Evolutionary conservation across 2,888 invertebrate species (phyloP), one percentile per base, ranked within the genome.

Genomic region (Lordiphosa andalusiaca): DNA sequence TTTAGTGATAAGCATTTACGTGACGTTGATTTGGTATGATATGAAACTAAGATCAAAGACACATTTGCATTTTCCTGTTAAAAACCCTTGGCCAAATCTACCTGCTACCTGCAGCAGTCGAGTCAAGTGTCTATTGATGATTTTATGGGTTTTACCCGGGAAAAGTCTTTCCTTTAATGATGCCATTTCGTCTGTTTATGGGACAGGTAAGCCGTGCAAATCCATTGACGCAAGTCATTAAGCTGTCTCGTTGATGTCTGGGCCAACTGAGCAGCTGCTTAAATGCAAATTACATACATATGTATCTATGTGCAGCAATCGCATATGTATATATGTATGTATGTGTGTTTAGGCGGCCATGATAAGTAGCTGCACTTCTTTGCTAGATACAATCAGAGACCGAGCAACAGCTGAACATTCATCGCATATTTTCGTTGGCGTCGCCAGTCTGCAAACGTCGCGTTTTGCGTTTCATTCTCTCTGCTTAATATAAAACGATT

Each of bases 371-470:
- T 40, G n/a, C 5, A 39, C 10, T 10, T 40, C 23, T 36, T 55
- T 16, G 16, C 38, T 48, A 38, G 13, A 33, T 50, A 61, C 59
- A 63, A 54, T 44, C 68, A 55, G 48, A 66, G 50, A 13, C 53
- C 62, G 37, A 30, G 47, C 36, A 53, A 50, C 46, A 48, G 49
- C 69, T 54, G 66, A 53, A 51, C 60, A 82, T 73, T 72, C 71
- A 69, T 66, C 68, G 62, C 76, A 85, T 85, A 68, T 75, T 80
- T 78, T 75, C 71, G 73, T 63, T 86, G 87, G 87, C 86, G 87
- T 82, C 87, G 81, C 74, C 82, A 81, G 86, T 86, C 86, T 86
- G 84, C 77, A 85, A 85, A 84, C 84, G 78, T 74, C 70, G 60
- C 60, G 47, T 71, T 60, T 60, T 54, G 61, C 47, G 53, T 57